Percentiles rank a stretch among this genome's conserved stretches.
Evolutionary conservation across 2,797 vertebrate species (phyloP).

Genomic region (Nannoperca australis): DNA sequence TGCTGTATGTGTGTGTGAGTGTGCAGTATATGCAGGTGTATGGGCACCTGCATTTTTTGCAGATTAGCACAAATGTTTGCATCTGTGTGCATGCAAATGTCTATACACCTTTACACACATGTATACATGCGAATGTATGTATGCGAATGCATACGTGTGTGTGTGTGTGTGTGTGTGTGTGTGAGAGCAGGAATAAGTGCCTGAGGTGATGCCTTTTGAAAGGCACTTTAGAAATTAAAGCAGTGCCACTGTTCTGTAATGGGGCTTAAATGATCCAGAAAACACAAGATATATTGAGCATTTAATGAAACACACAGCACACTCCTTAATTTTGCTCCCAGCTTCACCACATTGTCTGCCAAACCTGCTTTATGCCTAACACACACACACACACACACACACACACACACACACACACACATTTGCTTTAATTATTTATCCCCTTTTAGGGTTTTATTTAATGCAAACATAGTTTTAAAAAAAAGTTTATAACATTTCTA

Average conservation of each 20-base stretch:
- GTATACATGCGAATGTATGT: constrained; percentile 22
- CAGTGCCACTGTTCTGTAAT: constrained; percentile 87
- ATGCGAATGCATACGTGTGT: background rate
- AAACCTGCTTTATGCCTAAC: constrained; percentile 49
- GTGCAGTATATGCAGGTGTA: constrained; percentile 44
- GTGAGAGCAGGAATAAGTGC: constrained; percentile 63
- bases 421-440: constrained; percentile 10
- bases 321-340: constrained; percentile 80
- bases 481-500: too few relatives aligned
- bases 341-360: constrained; percentile 63
- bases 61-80: constrained; percentile 35
- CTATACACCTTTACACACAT: background rate
- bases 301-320: constrained; percentile 87
- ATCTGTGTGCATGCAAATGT: constrained; percentile 24
- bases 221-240: constrained; percentile 91
- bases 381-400: background rate
- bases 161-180: constrained; percentile 6
- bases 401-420: background rate
- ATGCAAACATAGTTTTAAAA: background rate
- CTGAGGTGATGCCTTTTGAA: constrained; percentile 86
- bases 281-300: constrained; percentile 91
- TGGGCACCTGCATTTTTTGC: constrained; percentile 11
- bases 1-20: constrained; percentile 8
- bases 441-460: background rate
- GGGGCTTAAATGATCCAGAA: constrained; percentile 92